phyloP scores from a whole-genome alignment of 2,113 vertebrate species.

The Marmota monax region DNA sequence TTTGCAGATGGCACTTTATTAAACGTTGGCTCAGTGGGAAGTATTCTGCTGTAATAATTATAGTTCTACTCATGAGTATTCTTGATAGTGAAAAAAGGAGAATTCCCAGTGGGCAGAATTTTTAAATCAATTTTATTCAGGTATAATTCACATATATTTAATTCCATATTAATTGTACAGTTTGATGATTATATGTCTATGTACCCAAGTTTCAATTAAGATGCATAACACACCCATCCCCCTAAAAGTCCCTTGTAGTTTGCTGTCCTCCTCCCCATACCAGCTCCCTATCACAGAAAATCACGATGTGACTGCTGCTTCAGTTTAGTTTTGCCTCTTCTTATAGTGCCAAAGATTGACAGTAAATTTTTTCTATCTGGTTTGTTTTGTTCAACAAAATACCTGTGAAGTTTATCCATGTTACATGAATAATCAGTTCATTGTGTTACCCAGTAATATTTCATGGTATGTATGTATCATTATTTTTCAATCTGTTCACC shows the following conservation, averaged over 20 bases:
- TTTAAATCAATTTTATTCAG: conserved; percentile 37
- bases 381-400: background rate
- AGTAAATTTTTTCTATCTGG: no score
- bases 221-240: background rate
- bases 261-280: background rate
- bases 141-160: background rate
- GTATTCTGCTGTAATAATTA: background rate
- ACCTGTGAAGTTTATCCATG: background rate
- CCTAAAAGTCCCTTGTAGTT: background rate
- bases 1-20: conserved; percentile 43
- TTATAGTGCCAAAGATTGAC: background rate
- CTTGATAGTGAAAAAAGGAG: background rate
- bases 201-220: background rate
- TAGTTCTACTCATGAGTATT: background rate
- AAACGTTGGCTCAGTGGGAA: conserved; percentile 29
- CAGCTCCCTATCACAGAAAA: background rate
- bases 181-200: background rate
- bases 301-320: background rate
- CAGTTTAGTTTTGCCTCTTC: background rate
- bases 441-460: background rate
- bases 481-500: background rate
- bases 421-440: background rate
- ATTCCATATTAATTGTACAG: background rate
- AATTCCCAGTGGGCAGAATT: background rate
- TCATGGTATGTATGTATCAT: background rate